Evolutionary conservation across 2,797 vertebrate genomes (phyloP).

Genomic region (Yasuhikotakia modesta): DNA sequence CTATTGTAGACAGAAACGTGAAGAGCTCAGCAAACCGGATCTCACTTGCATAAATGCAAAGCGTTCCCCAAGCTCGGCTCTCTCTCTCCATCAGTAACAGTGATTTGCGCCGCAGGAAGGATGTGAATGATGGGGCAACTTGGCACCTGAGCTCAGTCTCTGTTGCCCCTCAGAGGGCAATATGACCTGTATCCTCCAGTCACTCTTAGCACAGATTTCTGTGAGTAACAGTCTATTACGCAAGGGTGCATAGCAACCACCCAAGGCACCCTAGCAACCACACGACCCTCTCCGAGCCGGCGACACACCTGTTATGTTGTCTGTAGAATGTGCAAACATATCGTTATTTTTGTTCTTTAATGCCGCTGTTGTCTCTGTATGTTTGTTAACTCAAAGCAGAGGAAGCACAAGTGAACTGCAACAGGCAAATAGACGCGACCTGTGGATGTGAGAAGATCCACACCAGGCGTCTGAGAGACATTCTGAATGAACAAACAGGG

Average conservation of each 20-base stretch:
- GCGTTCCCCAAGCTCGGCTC: no score
- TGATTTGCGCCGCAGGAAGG: background rate
- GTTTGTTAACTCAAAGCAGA: background rate
- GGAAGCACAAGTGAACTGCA: background rate
- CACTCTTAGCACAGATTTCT: background rate
- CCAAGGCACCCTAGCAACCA: background rate
- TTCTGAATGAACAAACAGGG: slow-evolving; percentile 1
- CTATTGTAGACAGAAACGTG: slow-evolving; percentile 13
- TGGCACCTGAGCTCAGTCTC: background rate
- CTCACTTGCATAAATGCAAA: background rate
- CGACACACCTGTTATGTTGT: no score
- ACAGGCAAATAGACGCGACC: slow-evolving; percentile 2
- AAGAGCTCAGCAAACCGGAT: background rate
- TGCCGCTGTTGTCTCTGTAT: background rate
- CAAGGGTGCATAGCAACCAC: background rate
- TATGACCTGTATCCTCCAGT: background rate
- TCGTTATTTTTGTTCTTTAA: background rate
- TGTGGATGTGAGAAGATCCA: background rate
- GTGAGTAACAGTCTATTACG: background rate
- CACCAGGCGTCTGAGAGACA: background rate
- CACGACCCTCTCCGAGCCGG: background rate
- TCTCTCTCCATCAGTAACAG: background rate
- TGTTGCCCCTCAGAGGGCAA: background rate
- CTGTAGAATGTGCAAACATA: background rate
- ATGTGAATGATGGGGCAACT: background rate